Evolutionary conservation across 2,888 invertebrate species (phyloP), one percentile per base, ranked within the genome.

Genomic region (Leptura quadrifasciata): DNA sequence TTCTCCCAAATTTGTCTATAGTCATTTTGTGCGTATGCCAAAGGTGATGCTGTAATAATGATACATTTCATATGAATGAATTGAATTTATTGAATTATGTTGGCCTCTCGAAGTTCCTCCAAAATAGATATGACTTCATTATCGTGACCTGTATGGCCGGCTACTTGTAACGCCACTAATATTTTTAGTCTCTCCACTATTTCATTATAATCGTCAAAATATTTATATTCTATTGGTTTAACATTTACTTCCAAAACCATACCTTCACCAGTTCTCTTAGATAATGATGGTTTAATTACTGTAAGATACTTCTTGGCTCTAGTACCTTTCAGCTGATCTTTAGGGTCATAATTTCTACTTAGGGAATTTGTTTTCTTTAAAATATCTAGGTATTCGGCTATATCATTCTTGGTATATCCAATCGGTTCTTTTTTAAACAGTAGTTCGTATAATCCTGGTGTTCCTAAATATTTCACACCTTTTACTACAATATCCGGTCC

Each of bases 201-300:
- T 61, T 61, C 61, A 31, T 61, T 55, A 5, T 18, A 20, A 20
- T 55, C 54, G n/a, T 54, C 54, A n/a, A n/a, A 54, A 5, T 54
- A 18, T n/a, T 17, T 54, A 18, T 17, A 54, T n/a, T 54, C 54
- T 54, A 54, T 54, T n/a, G n/a, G n/a, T 5, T 54, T 54, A n/a
- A 5, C 8, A 18, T 54, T 54, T 54, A 18, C n/a, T 54, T 54
- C 54, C n/a, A 54, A 17, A 17, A 54, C 4, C 54, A 54, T 54
- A 5, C 54, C 54, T 17, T 54, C 3, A 2, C 54, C 54, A n/a
- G n/a, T 35, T 35, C 35, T 3, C 9, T 35, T 35, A 35, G 35
- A 1, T 55, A 55, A 55, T 20, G 9, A 18, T 10, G 18, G 55
- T 55, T 20, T 55, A 55, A 55, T 55, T 5, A 55, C 17, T 4